Evolutionary conservation across 2,888 invertebrate species (phyloP).

Genomic region (Microplitis deprimator): DNA sequence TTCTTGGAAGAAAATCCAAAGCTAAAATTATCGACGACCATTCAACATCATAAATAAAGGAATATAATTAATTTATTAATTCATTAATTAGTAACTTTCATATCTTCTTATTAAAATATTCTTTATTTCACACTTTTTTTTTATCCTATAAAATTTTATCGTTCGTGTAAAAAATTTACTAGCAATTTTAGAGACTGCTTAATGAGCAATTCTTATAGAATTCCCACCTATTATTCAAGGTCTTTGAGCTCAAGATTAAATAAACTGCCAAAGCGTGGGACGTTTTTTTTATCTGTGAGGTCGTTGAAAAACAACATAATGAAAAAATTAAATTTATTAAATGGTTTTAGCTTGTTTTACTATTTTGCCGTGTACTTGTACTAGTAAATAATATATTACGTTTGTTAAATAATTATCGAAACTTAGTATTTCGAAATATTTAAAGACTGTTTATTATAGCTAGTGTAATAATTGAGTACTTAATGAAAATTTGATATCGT

Average conservation of each 20-base stretch:
- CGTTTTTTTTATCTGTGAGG: slow-evolving; percentile 18
- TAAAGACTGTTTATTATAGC: slow-evolving; percentile 28
- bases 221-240: slow-evolving; percentile 15
- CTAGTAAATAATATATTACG: slow-evolving; percentile 11
- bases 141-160: background rate
- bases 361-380: slow-evolving; percentile 23
- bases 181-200: background rate
- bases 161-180: background rate
- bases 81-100: slow-evolving; percentile 13
- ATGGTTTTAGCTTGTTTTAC: slow-evolving; percentile 2
- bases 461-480: slow-evolving; percentile 25
- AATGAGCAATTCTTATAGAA: background rate
- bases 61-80: slow-evolving; percentile 5
- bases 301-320: slow-evolving; percentile 11
- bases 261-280: slow-evolving; percentile 32
- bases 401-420: slow-evolving; percentile 18
- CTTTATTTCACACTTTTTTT: slow-evolving; percentile 7
- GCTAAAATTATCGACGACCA: slow-evolving; percentile 49
- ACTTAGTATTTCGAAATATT: slow-evolving; percentile 28
- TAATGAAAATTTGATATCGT: slow-evolving; percentile 16
- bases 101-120: background rate
- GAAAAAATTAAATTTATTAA: slow-evolving; percentile 3
- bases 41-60: background rate
- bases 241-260: slow-evolving; percentile 10
- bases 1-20: slow-evolving; percentile 67